Percentiles rank a stretch among this genome's conserved stretches.
Conservation (phyloP, 2,797 vertebrate genomes). For the Halcyon leucocephala region DNA sequence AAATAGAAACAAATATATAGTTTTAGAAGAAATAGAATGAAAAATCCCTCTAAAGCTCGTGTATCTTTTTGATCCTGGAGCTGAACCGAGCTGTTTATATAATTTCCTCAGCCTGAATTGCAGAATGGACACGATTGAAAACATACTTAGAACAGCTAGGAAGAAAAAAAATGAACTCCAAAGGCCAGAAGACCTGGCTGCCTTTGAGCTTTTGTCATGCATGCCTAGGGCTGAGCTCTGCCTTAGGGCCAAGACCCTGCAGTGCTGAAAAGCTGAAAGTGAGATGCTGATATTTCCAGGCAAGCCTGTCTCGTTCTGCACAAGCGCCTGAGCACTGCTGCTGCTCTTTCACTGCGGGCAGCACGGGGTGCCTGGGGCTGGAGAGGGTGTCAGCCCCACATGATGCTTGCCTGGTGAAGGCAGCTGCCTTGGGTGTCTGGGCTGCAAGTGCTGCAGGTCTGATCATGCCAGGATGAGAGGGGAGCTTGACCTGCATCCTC, state of each 20-base stretch:
- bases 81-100: conserved; percentile 33
- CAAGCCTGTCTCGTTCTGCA: background rate
- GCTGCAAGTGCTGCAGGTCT: background rate
- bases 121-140: background rate
- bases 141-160: background rate
- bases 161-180: background rate
- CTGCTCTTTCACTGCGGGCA: background rate
- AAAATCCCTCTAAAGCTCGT: background rate
- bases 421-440: fast-evolving
- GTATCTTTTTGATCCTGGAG: background rate
- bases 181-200: background rate
- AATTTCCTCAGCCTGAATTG: conserved; percentile 12
- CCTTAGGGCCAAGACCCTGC: background rate
- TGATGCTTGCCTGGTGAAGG: background rate
- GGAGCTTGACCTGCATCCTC: background rate
- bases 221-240: background rate
- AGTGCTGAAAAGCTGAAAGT: background rate
- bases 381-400: background rate
- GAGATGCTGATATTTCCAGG: background rate
- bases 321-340: background rate
- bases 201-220: background rate
- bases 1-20: conserved; percentile 49
- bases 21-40: background rate
- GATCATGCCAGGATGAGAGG: background rate
- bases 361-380: background rate